phyloP scores from a whole-genome alignment of 2,888 invertebrate species.

The Charanyca ferruginea region DNA sequence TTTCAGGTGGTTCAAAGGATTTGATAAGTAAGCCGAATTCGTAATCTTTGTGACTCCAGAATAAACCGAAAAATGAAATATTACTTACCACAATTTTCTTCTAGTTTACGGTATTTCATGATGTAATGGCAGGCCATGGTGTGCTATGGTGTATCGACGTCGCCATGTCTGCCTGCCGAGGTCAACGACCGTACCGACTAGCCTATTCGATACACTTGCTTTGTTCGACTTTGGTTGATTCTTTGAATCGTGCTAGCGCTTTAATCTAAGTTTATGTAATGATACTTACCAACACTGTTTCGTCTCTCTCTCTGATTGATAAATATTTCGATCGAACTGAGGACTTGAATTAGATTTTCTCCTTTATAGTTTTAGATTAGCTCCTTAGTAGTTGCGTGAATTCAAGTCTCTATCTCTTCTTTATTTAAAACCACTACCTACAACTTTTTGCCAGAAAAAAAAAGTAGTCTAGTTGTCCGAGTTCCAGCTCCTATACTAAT shows the following conservation, averaged over 20 bases:
- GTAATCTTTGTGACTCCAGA: neutral
- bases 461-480: neutral
- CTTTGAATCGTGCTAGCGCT: constrained; percentile 72
- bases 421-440: neutral
- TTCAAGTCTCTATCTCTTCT: constrained; percentile 1
- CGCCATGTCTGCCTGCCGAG: constrained; percentile 84
- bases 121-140: constrained; percentile 75
- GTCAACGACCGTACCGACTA: constrained; percentile 79
- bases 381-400: neutral
- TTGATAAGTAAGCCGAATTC: neutral
- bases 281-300: constrained; percentile 30
- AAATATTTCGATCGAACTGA: constrained; percentile 12
- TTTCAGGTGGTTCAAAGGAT: neutral
- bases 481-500: constrained; percentile 27
- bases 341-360: neutral
- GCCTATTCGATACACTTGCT: constrained; percentile 81
- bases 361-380: too few species aligned
- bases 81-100: constrained; percentile 34
- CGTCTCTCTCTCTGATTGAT: constrained; percentile 16
- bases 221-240: constrained; percentile 78
- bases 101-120: constrained; percentile 60
- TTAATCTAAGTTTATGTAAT: constrained; percentile 71
- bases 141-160: constrained; percentile 78
- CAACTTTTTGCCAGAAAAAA: constrained; percentile 7
- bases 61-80: neutral